A percentile compares a stretch with the other conserved stretches of the same genome.
These are phyloP conservation scores for Cephus spinipes DNA, from an alignment of 2,888 invertebrate species.

Conservation along the genomic window DNA sequence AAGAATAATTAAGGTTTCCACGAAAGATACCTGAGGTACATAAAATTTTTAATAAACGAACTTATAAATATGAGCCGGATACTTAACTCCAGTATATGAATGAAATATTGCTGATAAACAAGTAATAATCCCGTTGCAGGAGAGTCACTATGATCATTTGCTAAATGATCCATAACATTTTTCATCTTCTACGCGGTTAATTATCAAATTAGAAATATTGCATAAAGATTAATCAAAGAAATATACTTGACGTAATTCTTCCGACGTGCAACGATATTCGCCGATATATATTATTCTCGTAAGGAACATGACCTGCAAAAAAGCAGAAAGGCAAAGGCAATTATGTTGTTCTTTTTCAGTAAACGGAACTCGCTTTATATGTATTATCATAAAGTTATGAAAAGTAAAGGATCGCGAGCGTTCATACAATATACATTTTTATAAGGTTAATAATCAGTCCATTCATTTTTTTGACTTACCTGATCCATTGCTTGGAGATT, in stretches of 20 bases:
- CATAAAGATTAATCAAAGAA: background rate
- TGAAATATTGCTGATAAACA: slow-evolving; percentile 45
- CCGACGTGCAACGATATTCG: slow-evolving; percentile 32
- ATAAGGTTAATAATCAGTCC: background rate
- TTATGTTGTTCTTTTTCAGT: background rate
- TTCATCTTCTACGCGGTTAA: slow-evolving; percentile 34
- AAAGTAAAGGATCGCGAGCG: background rate
- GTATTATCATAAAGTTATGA: background rate
- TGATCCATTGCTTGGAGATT: slow-evolving; percentile 38
- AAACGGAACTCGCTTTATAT: background rate
- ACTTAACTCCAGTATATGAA: slow-evolving; percentile 50
- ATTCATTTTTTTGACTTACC: slow-evolving; percentile 31
- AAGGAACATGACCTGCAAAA: slow-evolving; percentile 38
- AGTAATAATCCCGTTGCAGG: slow-evolving; percentile 46
- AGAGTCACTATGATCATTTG: slow-evolving; percentile 33
- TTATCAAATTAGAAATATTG: background rate
- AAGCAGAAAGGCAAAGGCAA: background rate
- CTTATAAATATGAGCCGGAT: background rate
- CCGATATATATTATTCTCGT: slow-evolving; percentile 50
- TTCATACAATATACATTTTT: background rate
- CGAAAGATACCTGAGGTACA: background rate
- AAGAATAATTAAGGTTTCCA: background rate
- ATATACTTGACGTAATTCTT: background rate
- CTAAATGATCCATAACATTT: slow-evolving; percentile 33
- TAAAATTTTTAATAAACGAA: slow-evolving; percentile 1